Base-by-base conservation (phyloP, 1,140 invertebrate genomes). In the Ceratina calcarata region DNA sequence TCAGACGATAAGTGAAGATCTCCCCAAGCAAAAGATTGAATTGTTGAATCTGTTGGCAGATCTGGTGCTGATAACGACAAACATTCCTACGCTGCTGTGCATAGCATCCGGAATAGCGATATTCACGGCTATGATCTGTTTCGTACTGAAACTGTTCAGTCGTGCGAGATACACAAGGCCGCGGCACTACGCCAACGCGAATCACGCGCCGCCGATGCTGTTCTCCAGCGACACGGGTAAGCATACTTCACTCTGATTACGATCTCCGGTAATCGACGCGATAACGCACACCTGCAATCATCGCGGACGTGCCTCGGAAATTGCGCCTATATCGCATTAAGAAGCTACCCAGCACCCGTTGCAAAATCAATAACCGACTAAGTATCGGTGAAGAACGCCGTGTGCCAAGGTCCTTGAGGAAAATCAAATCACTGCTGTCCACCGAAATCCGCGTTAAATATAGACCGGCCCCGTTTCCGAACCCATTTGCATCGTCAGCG, bases 111-210 rank as follows among this genome's bases (percentile, higher is more conserved):
- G 97, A 55, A 95, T 98, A 89, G 96, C 96, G 67, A 95, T 97
- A 87, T 94, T 98, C 87, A 96, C 96, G 12, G 96, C 95, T 32
- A 94, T 97, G 82, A 96, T 97, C 84, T 97, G 97, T 93, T 96
- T 97, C 93, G 97, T 97, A 75, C 92, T 98, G 84, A 96, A 97
- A 90, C 93, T 98, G 76, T 98, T 97, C 92, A 95, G 95, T 20
- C 92, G 94, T 81, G 94, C 94, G 69, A 94, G 96, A 88, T 96
- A 95, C 90, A 94, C 94, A 76, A 94, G 95, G 83, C 95, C 96
- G 68, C 94, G 96, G 72, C 96, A 96, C 89, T 96, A 96, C 86
- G 96, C 96, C 58, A 96, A 97, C 92, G 96, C 96, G 49, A 95
- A 96, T 85, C 94, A 97, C 84, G 95, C 96, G 61, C 96, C 96